Evolutionary conservation across 2,113 vertebrate genomes (phyloP).

Genomic region (Psittacula cyanocephala): DNA sequence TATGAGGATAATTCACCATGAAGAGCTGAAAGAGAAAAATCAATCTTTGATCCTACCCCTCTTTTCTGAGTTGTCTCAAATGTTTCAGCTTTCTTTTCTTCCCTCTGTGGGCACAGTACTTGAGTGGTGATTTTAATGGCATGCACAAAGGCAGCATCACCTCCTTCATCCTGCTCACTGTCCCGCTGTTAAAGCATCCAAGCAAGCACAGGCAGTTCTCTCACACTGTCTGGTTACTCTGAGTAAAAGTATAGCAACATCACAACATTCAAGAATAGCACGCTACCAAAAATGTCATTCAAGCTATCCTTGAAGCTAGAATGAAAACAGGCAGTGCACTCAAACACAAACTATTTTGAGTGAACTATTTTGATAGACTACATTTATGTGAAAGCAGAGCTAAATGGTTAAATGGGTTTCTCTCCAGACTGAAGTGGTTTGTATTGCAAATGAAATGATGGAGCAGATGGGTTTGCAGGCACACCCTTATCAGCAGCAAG

Average conservation of each 20-base stretch:
- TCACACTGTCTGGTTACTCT: background rate
- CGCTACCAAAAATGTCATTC: background rate
- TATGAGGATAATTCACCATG: background rate
- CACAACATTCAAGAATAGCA: background rate
- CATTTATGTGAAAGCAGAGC: background rate
- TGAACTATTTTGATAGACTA: background rate
- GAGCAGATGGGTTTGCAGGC: conserved; percentile 40
- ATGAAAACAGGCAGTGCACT: background rate
- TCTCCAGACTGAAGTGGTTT: background rate
- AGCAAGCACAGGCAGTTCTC: background rate
- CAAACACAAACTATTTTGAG: background rate
- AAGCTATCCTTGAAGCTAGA: background rate
- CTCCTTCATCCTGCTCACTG: background rate
- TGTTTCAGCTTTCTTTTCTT: background rate
- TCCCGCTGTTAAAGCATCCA: background rate
- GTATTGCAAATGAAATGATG: background rate
- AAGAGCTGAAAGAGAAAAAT: background rate
- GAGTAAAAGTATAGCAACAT: background rate
- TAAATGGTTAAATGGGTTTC: background rate
- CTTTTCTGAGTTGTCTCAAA: background rate
- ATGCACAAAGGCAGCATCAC: background rate
- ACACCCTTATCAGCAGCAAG: conserved; percentile 46
- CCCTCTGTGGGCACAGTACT: background rate
- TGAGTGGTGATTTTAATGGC: background rate
- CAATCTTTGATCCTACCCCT: background rate